Percentiles rank a stretch among this genome's conserved stretches.
Evolutionary conservation across 1,140 invertebrate species (phyloP).

Genomic region (Ostrea denselamellosa): DNA sequence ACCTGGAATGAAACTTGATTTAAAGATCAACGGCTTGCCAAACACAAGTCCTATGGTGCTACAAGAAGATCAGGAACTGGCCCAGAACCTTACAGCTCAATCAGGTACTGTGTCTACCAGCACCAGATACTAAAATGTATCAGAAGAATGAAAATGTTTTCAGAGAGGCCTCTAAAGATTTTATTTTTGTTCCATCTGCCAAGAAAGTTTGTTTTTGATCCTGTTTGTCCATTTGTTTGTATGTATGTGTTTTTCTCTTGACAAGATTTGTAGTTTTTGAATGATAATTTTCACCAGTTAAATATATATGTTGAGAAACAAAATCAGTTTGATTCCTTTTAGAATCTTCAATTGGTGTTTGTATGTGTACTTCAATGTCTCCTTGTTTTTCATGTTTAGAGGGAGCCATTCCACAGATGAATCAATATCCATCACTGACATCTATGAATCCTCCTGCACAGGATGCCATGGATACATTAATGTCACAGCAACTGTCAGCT

Average conservation of each 20-base stretch:
- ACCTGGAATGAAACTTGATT: not conserved
- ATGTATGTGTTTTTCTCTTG: no score
- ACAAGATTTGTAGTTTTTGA: no score
- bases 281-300: no score
- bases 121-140: not conserved
- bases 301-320: no score
- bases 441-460: slow-evolving; percentile 29
- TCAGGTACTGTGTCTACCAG: not conserved
- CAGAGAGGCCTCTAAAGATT: no score
- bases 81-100: not conserved
- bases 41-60: not conserved
- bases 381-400: not conserved
- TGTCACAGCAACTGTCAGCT: not conserved
- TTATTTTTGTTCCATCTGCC: no score
- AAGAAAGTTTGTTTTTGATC: no score
- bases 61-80: not conserved
- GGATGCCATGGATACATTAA: slow-evolving; percentile 19
- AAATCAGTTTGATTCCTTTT: no score
- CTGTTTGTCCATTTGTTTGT: no score
- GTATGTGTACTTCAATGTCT: no score
- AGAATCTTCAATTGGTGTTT: no score
- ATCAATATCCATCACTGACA: not conserved
- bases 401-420: not conserved
- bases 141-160: no score
- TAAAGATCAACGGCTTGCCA: not conserved